Conservation (phyloP, 2,888 invertebrate genomes). For the Omphaloscelis lunosa region DNA sequence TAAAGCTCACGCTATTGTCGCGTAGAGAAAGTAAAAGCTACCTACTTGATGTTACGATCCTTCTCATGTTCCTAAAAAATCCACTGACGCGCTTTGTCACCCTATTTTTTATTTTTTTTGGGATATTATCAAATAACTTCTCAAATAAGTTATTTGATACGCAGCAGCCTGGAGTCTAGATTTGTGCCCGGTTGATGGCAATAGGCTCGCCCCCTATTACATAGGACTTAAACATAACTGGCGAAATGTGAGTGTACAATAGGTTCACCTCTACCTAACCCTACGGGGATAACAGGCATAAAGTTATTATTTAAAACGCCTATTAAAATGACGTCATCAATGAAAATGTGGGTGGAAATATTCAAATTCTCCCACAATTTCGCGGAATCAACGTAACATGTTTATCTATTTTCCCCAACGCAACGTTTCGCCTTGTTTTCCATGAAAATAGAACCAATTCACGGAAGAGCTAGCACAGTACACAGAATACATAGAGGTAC, state of each 20-base stretch:
- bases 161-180: no score
- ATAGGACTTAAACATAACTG: no score
- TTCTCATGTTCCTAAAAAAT: neutral
- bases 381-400: slow-evolving; percentile 5
- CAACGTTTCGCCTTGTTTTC: slow-evolving; percentile 39
- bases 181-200: no score
- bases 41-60: neutral
- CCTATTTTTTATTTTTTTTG: no score
- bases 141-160: no score
- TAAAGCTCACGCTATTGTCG: neutral
- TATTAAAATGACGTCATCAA: neutral
- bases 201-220: no score
- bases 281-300: no score
- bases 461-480: slow-evolving; percentile 5
- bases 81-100: no score
- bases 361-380: slow-evolving; percentile 11
- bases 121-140: no score
- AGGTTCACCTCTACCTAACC: neutral
- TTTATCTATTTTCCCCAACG: slow-evolving; percentile 19
- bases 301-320: no score
- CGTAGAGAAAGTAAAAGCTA: neutral
- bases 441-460: slow-evolving; percentile 52
- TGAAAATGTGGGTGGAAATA: neutral
- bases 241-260: no score
- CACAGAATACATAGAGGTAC: neutral